These are phyloP conservation scores for Heterotis niloticus DNA, from an alignment of 2,113 vertebrate genomes.

Conservation along the genomic window DNA sequence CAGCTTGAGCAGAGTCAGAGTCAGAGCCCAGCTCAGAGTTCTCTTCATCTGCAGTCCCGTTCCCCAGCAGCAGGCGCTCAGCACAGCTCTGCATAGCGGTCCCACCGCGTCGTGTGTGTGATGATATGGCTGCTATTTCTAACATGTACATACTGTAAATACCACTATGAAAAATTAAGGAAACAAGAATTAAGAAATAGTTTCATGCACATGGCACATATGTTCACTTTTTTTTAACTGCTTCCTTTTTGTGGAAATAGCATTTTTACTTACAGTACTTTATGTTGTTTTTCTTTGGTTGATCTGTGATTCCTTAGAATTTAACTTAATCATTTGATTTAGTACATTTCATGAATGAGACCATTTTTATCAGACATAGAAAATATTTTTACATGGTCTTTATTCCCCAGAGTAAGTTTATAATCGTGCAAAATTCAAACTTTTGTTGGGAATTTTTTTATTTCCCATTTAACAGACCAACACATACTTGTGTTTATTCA, in stretches of 20 bases:
- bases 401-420: background rate
- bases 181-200: too few species aligned
- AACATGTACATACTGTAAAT: too few species aligned
- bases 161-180: too few species aligned
- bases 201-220: too few species aligned
- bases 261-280: too few species aligned
- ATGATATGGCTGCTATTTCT: too few species aligned
- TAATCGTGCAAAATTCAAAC: background rate
- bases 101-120: background rate
- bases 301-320: background rate
- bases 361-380: background rate
- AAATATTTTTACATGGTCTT: background rate
- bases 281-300: background rate
- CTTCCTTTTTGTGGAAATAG: too few species aligned
- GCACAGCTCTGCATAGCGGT: constrained; percentile 34
- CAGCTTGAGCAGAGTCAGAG: background rate
- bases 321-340: constrained; percentile 12
- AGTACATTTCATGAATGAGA: constrained; percentile 33
- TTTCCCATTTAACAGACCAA: background rate
- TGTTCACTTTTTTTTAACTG: too few species aligned
- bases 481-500: constrained; percentile 23
- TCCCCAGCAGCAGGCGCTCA: constrained; percentile 34
- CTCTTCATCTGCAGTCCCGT: constrained; percentile 22
- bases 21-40: background rate
- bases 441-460: background rate